A percentile compares a stretch with the other conserved stretches of the same genome.
These are phyloP conservation scores for Liopterus haemorrhoidalis DNA, from an alignment of 2,888 invertebrate genomes.

Conservation along the genomic window DNA sequence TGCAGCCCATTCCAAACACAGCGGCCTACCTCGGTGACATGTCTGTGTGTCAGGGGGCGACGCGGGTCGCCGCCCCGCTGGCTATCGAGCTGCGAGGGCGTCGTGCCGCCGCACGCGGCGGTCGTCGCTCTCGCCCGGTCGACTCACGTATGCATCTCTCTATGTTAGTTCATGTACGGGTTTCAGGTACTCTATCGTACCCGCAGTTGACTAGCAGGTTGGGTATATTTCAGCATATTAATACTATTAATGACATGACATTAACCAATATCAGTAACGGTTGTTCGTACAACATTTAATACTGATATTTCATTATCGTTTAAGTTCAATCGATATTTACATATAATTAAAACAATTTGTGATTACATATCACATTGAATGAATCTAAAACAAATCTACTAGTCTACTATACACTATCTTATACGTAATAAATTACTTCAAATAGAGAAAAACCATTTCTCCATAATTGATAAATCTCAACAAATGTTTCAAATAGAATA, in stretches of 20 bases:
- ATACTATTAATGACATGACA: slow-evolving; percentile 20
- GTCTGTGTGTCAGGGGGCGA: too few species aligned
- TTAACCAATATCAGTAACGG: slow-evolving; percentile 13
- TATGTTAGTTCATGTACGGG: too few species aligned
- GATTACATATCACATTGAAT: slow-evolving; percentile 24
- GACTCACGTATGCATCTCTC: too few species aligned
- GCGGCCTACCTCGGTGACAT: slow-evolving; percentile 13
- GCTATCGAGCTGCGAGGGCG: too few species aligned
- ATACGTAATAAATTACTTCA: slow-evolving; percentile 16
- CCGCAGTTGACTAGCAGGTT: too few species aligned
- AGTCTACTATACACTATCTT: slow-evolving; percentile 19
- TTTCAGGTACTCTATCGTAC: too few species aligned
- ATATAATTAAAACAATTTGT: slow-evolving; percentile 24
- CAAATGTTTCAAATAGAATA: slow-evolving; percentile 17
- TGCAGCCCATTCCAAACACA: slow-evolving; percentile 21
- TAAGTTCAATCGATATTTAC: slow-evolving; percentile 26
- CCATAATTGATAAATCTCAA: slow-evolving; percentile 18
- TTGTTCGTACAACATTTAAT: slow-evolving; percentile 18
- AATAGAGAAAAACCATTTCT: slow-evolving; percentile 12
- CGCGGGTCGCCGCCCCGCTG: too few species aligned
- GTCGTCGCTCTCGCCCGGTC: too few species aligned
- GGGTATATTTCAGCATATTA: slow-evolving; percentile 24
- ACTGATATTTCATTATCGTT: slow-evolving; percentile 22
- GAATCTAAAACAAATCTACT: slow-evolving; percentile 19
- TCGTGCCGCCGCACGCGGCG: too few species aligned